Conservation (phyloP, 2,113 vertebrate genomes). For the Fukomys damarensis region DNA sequence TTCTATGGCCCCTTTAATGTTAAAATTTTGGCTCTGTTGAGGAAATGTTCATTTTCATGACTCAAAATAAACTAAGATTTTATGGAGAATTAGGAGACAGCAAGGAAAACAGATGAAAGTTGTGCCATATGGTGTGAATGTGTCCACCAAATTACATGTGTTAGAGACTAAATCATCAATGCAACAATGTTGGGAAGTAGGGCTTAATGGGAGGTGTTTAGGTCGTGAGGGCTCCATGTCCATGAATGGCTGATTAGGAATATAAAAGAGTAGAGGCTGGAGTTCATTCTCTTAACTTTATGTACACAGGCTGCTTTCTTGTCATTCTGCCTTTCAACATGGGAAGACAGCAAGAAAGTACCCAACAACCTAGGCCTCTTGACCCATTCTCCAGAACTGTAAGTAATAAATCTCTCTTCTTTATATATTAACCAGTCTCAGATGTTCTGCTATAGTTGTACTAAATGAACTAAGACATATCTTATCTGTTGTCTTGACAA, state of each 20-base stretch:
- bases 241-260: not conserved
- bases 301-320: not conserved
- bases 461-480: not conserved
- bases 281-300: not conserved
- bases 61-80: not conserved
- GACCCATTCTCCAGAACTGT: not conserved
- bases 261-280: not conserved
- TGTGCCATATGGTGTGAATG: not conserved
- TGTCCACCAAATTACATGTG: not conserved
- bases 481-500: not conserved
- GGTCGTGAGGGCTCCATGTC: not conserved
- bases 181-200: not conserved
- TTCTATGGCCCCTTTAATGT: not conserved
- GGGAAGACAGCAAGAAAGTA: not conserved
- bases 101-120: not conserved
- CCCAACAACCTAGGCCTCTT: not conserved
- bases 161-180: not conserved
- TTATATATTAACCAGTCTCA: not conserved
- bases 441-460: not conserved
- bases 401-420: not conserved
- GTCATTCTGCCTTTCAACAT: not conserved
- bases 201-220: not conserved
- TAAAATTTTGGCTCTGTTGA: not conserved
- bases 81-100: not conserved
- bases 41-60: not conserved